Evolutionary conservation across 2,888 invertebrate species (phyloP).

Genomic region (Leptothorax acervorum): DNA sequence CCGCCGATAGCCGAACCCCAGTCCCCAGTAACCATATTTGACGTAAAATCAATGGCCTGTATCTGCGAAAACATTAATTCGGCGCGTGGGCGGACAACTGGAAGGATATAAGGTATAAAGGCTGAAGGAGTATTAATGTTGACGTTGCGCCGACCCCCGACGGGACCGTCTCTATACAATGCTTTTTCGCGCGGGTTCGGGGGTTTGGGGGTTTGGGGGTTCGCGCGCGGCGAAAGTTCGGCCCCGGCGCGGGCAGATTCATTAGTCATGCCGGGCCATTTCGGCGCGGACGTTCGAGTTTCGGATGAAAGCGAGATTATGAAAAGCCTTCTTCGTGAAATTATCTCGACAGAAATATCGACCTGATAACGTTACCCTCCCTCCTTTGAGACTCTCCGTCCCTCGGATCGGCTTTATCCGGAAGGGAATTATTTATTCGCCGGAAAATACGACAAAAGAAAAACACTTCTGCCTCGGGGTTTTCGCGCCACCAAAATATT

Average conservation of each 20-base stretch:
- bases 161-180: neutral
- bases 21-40: constrained; percentile 49
- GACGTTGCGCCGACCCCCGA: constrained; percentile 27
- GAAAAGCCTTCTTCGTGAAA: neutral
- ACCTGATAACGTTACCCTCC: neutral
- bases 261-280: constrained; percentile 34
- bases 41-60: constrained; percentile 63
- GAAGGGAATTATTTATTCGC: neutral
- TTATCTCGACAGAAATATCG: constrained; percentile 31
- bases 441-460: neutral
- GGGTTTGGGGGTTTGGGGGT: no score
- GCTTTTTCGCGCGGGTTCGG: neutral
- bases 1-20: constrained; percentile 13
- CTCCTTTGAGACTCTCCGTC: neutral
- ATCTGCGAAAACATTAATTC: constrained; percentile 63
- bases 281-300: constrained; percentile 15
- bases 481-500: neutral
- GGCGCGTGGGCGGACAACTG: constrained; percentile 56
- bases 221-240: constrained; percentile 6
- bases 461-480: neutral
- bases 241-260: constrained; percentile 7
- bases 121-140: constrained; percentile 54
- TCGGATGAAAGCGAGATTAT: constrained; percentile 39
- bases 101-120: constrained; percentile 40
- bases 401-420: neutral